phyloP scores from a whole-genome alignment of 1,140 invertebrate species.

The Panagrolaimus sp. region DNA sequence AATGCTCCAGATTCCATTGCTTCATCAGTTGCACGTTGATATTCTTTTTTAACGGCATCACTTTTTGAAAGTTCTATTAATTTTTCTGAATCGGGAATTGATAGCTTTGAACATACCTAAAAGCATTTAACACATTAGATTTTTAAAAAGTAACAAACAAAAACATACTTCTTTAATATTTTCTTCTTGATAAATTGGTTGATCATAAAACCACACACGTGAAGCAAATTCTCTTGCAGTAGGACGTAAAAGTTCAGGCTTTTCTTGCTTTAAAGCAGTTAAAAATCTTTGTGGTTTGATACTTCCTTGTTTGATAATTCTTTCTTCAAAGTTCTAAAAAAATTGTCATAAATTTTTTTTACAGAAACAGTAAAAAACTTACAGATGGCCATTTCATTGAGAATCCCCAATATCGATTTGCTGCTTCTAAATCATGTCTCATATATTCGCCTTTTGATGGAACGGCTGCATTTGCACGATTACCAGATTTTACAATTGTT shows the following conservation, averaged over 20 bases:
- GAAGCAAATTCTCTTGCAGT: neutral
- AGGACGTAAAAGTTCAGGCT: neutral
- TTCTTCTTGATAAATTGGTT: neutral
- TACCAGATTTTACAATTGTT: too few relatives aligned
- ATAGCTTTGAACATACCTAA: constrained; percentile 10
- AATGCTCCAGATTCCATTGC: constrained; percentile 10
- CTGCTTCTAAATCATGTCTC: too few relatives aligned
- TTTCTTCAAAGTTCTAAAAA: too few relatives aligned
- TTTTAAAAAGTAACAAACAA: too few relatives aligned
- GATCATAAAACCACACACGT: neutral
- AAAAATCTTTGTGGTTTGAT: neutral
- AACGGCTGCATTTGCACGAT: too few relatives aligned
- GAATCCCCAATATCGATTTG: too few relatives aligned
- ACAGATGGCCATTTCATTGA: too few relatives aligned
- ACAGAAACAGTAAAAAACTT: too few relatives aligned
- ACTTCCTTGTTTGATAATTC: constrained; percentile 11
- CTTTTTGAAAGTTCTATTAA: constrained; percentile 2
- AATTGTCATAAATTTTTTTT: too few relatives aligned
- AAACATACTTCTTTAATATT: neutral
- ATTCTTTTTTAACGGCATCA: neutral
- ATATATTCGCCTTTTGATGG: too few relatives aligned
- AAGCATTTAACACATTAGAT: neutral
- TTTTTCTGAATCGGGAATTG: constrained; percentile 4
- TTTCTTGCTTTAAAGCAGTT: neutral
- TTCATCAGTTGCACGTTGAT: constrained; percentile 8